Percentiles rank a stretch among this genome's conserved stretches.
Evolutionary conservation across 2,113 vertebrate genomes (phyloP).

Genomic region (Plecturocebus donacophilus): DNA sequence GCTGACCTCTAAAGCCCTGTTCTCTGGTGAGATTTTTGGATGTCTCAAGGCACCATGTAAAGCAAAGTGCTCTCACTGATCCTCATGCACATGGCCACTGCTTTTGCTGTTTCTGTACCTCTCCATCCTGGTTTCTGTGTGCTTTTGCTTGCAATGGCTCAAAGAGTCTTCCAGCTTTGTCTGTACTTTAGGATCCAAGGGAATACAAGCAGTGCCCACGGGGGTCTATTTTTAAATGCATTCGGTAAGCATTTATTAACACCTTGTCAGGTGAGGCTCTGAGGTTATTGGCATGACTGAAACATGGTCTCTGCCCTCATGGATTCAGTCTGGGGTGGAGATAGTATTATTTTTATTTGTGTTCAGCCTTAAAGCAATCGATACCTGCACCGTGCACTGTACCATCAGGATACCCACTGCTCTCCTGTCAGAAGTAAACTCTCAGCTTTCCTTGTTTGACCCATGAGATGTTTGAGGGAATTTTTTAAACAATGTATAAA

Average conservation of each 20-base stretch:
- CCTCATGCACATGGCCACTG: too few species aligned
- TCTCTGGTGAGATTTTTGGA: not conserved
- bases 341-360: not conserved
- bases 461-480: not conserved
- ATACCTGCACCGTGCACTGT: not conserved
- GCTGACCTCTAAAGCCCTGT: not conserved
- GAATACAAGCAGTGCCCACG: not conserved
- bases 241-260: not conserved
- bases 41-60: not conserved
- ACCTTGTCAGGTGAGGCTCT: not conserved
- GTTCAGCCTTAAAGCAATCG: too few species aligned
- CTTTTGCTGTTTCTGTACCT: fast-evolving
- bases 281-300: not conserved
- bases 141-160: not conserved
- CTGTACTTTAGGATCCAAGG: not conserved
- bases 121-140: not conserved
- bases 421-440: not conserved
- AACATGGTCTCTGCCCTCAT: not conserved
- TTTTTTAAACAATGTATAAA: not conserved
- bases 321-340: not conserved
- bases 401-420: not conserved
- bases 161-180: not conserved
- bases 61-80: not conserved
- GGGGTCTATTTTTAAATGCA: not conserved
- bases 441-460: not conserved